A percentile compares a stretch with the other conserved stretches of the same genome.
phyloP scores from a whole-genome alignment of 2,797 vertebrate species.

The Gymnoscopelus microlampas region DNA sequence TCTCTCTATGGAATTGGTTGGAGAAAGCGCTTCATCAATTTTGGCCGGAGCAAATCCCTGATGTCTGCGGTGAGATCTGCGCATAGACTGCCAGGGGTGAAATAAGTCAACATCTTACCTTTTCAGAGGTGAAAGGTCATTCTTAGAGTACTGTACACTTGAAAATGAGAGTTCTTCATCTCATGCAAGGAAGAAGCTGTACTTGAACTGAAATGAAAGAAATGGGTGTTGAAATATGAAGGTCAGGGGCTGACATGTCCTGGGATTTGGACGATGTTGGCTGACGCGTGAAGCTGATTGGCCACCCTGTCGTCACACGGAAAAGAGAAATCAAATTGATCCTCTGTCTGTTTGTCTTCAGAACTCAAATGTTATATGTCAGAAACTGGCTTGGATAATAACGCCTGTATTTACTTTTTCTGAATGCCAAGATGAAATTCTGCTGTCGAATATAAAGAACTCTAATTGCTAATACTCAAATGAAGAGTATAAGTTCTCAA shows the following conservation, averaged over 20 bases:
- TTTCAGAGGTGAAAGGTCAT: conserved; percentile 81
- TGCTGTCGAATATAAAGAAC: too few species aligned
- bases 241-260: not conserved
- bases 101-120: conserved; percentile 82
- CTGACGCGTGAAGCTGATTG: conserved; percentile 12
- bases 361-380: conserved; percentile 66
- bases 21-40: conserved; percentile 76
- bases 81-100: conserved; percentile 76
- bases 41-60: conserved; percentile 41
- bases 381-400: too few species aligned
- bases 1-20: conserved; percentile 70
- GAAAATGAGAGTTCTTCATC: conserved; percentile 38
- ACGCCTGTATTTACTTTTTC: too few species aligned
- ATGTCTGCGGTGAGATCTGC: conserved; percentile 41
- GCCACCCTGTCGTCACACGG: conserved; percentile 72
- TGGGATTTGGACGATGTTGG: not conserved
- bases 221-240: not conserved
- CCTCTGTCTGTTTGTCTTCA: conserved; percentile 88
- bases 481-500: too few species aligned
- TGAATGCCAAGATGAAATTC: too few species aligned
- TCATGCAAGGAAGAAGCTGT: not conserved
- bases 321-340: conserved; percentile 90
- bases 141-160: conserved; percentile 29
- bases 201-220: not conserved
- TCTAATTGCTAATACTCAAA: too few species aligned